Conservation (phyloP, 92 coral and sea anemone species). For the Nematostella vectensis region DNA sequence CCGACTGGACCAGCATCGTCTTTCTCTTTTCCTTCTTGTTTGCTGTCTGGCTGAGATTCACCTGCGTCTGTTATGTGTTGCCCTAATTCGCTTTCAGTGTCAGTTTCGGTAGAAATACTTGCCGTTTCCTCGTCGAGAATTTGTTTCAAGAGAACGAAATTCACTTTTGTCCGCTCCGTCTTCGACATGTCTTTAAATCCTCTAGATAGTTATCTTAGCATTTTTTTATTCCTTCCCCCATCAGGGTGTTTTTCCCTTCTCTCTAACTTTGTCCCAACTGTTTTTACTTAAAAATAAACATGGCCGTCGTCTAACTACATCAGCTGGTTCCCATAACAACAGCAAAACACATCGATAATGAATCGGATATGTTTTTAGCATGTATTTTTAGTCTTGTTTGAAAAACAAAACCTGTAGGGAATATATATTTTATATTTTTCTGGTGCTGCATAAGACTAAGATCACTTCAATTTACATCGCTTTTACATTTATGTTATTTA, state of each 20-base stretch:
- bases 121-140: constrained; percentile 56
- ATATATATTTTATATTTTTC: too few species aligned
- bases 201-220: not conserved
- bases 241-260: constrained; percentile 3
- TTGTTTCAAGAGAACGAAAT: constrained; percentile 59
- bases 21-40: constrained; percentile 6
- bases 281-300: not conserved
- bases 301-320: not conserved
- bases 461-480: too few species aligned
- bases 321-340: constrained; percentile 18
- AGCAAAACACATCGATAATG: constrained; percentile 14
- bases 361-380: too few species aligned
- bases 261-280: not conserved
- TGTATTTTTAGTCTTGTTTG: too few species aligned
- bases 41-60: not conserved
- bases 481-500: too few species aligned
- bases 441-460: too few species aligned
- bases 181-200: constrained; percentile 21
- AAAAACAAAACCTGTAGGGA: too few species aligned
- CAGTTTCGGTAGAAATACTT: not conserved
- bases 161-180: constrained; percentile 30
- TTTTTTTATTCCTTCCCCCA: not conserved
- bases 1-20: constrained; percentile 46
- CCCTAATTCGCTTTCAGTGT: constrained; percentile 5
- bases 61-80: constrained; percentile 8